phyloP scores from a whole-genome alignment of 2,888 invertebrate species.

The Sylvicola cinctus region DNA sequence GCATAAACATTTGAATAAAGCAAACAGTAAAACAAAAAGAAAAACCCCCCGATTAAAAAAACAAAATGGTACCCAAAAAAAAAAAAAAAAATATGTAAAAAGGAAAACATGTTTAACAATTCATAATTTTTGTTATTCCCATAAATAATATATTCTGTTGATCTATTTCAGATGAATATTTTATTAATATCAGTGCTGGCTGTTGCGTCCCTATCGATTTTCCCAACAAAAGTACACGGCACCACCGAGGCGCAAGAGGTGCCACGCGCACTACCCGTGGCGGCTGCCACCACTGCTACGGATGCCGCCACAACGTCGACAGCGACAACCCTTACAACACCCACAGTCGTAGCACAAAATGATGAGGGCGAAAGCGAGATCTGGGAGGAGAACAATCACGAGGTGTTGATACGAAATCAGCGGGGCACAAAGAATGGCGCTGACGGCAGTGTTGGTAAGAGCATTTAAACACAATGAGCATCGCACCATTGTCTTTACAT shows the following conservation, averaged over 20 bases:
- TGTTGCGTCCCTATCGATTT: slow-evolving; percentile 17
- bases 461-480: slow-evolving; percentile 16
- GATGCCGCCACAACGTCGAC: background rate
- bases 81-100: no score
- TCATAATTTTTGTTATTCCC: no score
- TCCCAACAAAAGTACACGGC: slow-evolving; percentile 17
- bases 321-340: background rate
- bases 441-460: slow-evolving; percentile 17
- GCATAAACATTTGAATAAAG: no score
- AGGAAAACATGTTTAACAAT: no score
- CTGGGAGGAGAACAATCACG: slow-evolving; percentile 60
- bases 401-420: slow-evolving; percentile 57
- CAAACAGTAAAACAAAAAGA: no score
- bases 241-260: slow-evolving; percentile 25
- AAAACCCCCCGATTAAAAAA: no score
- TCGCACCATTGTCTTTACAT: no score
- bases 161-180: slow-evolving; percentile 4
- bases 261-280: slow-evolving; percentile 23
- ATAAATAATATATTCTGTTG: no score
- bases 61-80: no score
- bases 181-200: slow-evolving; percentile 12
- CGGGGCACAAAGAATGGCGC: slow-evolving; percentile 59
- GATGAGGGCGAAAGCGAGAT: slow-evolving; percentile 41
- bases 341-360: background rate
- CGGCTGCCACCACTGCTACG: slow-evolving; percentile 19